A percentile compares a stretch with the other conserved stretches of the same genome.
phyloP scores from a whole-genome alignment of 2,888 invertebrate genomes.

The Nezara viridula region DNA sequence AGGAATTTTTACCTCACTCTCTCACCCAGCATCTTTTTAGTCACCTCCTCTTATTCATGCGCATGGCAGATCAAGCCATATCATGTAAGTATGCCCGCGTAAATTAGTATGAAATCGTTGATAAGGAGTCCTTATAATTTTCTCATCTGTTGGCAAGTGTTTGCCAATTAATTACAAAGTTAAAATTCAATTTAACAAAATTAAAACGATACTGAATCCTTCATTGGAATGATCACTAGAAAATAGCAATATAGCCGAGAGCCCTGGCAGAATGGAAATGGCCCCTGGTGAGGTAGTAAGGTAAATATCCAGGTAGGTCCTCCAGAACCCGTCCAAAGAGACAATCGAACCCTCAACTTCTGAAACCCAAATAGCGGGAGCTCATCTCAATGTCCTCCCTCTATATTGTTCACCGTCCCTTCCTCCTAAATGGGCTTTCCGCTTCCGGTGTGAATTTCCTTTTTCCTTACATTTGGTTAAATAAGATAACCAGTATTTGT shows the following conservation, averaged over 20 bases:
- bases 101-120: too few species aligned
- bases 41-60: too few species aligned
- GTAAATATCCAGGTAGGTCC: constrained; percentile 15
- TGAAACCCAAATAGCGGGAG: not conserved
- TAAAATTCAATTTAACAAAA: not conserved
- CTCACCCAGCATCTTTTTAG: too few species aligned
- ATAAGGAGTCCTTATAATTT: too few species aligned
- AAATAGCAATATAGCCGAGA: not conserved
- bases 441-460: not conserved
- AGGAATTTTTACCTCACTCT: too few species aligned
- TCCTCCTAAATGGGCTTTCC: not conserved
- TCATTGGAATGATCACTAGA: not conserved
- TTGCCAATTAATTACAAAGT: too few species aligned
- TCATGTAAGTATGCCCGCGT: too few species aligned
- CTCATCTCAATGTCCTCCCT: not conserved
- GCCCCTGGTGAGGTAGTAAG: not conserved
- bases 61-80: too few species aligned
- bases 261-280: not conserved
- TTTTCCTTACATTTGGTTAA: not conserved
- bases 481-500: not conserved
- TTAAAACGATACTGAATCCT: not conserved
- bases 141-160: too few species aligned
- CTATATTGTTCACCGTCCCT: not conserved
- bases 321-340: not conserved
- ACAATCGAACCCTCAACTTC: not conserved